These are phyloP conservation scores for Aleiodes sp. DNA, from an alignment of 1,140 invertebrate species.

Conservation along the genomic window DNA sequence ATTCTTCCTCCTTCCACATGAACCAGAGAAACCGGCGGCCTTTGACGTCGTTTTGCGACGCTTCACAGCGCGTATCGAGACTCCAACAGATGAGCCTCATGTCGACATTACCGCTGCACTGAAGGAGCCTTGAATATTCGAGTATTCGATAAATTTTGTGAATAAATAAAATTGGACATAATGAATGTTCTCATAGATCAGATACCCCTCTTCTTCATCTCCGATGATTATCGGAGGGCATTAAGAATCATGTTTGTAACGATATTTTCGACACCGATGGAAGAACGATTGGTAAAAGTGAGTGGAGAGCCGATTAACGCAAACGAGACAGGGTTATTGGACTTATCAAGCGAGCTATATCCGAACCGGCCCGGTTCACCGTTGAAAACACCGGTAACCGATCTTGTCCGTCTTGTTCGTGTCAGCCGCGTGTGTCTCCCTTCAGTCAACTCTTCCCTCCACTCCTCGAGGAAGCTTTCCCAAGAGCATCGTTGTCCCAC, in stretches of 20 bases:
- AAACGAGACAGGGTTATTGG: slow-evolving; percentile 23
- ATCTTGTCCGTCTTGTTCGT: slow-evolving; percentile 60
- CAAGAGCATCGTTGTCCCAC: background rate
- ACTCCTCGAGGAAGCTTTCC: background rate
- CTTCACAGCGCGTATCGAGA: slow-evolving; percentile 54
- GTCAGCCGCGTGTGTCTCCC: background rate
- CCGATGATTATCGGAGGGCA: slow-evolving; percentile 15
- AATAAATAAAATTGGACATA: slow-evolving; percentile 12
- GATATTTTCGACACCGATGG: slow-evolving; percentile 8
- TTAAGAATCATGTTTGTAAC: slow-evolving; percentile 5
- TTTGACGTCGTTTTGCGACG: slow-evolving; percentile 54
- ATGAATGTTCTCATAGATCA: too few species aligned
- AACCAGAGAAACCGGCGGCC: slow-evolving; percentile 30
- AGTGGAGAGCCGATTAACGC: background rate
- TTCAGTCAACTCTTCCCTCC: background rate
- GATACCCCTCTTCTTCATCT: background rate
- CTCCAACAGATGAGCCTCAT: slow-evolving; percentile 23
- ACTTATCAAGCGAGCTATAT: slow-evolving; percentile 17
- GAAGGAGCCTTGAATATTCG: too few species aligned
- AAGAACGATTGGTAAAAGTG: background rate
- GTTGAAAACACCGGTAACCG: slow-evolving; percentile 55
- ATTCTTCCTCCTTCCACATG: background rate
- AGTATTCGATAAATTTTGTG: too few species aligned
- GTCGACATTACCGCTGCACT: too few species aligned
- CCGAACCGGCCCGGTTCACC: background rate